A percentile compares a stretch with the other conserved stretches of the same genome.
Evolutionary conservation across 37 sponge, comb jelly and placozoan genomes (phyloP).

Genomic region (Dysidea cf. avara): DNA sequence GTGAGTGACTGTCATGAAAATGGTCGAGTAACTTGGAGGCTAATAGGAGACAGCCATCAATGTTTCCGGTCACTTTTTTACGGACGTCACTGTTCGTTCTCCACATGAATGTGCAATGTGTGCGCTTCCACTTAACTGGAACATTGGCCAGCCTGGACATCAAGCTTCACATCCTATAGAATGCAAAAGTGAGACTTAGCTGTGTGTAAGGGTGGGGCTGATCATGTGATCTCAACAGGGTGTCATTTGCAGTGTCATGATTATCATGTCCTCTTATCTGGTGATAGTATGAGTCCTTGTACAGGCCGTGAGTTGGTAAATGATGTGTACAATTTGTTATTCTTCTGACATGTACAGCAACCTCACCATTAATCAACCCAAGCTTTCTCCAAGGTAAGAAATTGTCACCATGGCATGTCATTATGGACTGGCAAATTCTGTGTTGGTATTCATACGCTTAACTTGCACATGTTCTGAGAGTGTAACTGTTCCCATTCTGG

Average conservation of each 20-base stretch:
- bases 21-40: too few relatives aligned
- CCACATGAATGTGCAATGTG: slow-evolving; percentile 74
- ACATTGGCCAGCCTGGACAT: neutral
- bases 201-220: neutral
- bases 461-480: too few relatives aligned
- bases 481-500: too few relatives aligned
- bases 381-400: too few relatives aligned
- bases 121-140: slow-evolving; percentile 60
- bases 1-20: neutral
- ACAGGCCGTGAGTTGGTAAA: slow-evolving; percentile 23
- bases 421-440: too few relatives aligned
- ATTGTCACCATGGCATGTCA: too few relatives aligned
- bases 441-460: too few relatives aligned
- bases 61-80: slow-evolving; percentile 63
- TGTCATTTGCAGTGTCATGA: slow-evolving; percentile 82
- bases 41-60: slow-evolving; percentile 19
- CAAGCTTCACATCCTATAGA: slow-evolving; percentile 28
- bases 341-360: too few relatives aligned
- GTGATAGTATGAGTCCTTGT: slow-evolving; percentile 61
- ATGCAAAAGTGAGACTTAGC: slow-evolving; percentile 55
- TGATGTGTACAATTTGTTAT: neutral
- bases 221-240: slow-evolving; percentile 27
- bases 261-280: slow-evolving; percentile 56
- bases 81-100: slow-evolving; percentile 48
- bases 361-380: too few relatives aligned